Evolutionary conservation across 2,797 vertebrate species (phyloP).

Genomic region (Sebastolobus altivelis): DNA sequence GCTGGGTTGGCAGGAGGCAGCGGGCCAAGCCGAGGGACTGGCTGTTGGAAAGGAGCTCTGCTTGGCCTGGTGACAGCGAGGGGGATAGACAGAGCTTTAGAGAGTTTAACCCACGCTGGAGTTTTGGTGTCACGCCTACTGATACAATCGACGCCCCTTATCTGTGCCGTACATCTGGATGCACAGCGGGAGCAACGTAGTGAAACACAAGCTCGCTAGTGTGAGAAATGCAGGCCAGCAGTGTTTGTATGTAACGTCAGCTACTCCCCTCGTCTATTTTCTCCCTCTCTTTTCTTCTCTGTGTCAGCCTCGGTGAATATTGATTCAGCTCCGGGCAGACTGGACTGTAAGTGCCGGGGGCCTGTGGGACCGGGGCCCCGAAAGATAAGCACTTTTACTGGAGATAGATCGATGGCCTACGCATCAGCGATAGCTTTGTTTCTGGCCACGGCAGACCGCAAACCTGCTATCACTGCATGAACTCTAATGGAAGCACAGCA

Average conservation of each 20-base stretch:
- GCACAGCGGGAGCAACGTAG: conserved; percentile 23
- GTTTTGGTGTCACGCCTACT: conserved; percentile 54
- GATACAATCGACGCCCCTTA: conserved; percentile 18
- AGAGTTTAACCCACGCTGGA: conserved; percentile 50
- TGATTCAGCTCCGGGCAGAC: conserved; percentile 70
- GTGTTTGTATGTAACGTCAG: conserved; percentile 26
- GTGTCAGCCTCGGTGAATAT: conserved; percentile 68
- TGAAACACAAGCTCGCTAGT: not conserved
- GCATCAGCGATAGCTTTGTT: conserved; percentile 43
- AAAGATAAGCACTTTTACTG: conserved; percentile 81
- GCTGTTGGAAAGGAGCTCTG: conserved; percentile 72
- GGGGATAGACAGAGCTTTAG: conserved; percentile 38
- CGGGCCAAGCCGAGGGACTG: conserved; percentile 70
- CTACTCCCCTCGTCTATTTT: conserved; percentile 35
- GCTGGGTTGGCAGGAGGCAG: conserved; percentile 78
- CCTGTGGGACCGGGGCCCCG: conserved; percentile 57
- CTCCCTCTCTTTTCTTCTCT: conserved; percentile 30
- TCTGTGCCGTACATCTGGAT: conserved; percentile 49
- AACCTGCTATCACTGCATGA: conserved; percentile 60
- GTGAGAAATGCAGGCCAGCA: conserved; percentile 34
- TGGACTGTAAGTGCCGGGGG: conserved; percentile 73
- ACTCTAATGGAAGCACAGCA: conserved; percentile 61
- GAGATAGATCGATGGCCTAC: conserved; percentile 67
- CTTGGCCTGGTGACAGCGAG: conserved; percentile 70
- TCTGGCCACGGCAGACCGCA: conserved; percentile 48